Evolutionary conservation across 2,113 vertebrate genomes (phyloP).

Genomic region (Nematolebias whitei): DNA sequence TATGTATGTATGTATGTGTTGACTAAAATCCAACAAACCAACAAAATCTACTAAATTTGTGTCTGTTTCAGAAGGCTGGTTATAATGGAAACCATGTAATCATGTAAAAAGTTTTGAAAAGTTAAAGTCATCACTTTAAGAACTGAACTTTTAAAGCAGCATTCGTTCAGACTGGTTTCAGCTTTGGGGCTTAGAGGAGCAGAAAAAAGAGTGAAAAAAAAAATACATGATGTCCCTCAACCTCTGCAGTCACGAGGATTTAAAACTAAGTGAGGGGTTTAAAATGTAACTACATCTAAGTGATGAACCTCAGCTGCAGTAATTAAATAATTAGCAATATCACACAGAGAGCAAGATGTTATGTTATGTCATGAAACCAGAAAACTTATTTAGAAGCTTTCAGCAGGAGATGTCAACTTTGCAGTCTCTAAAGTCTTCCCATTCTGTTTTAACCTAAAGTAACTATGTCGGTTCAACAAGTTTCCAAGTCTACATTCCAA

Average conservation of each 20-base stretch:
- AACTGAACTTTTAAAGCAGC: conserved; percentile 56
- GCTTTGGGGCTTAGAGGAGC: conserved; percentile 43
- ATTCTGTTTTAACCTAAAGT: background rate
- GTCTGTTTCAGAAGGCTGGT: too few species aligned
- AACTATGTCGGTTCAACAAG: too few species aligned
- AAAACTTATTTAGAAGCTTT: too few species aligned
- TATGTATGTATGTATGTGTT: too few species aligned
- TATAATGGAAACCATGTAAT: too few species aligned
- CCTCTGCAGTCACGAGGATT: too few species aligned
- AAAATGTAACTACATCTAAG: background rate
- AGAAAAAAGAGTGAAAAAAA: background rate
- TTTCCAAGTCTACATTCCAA: background rate
- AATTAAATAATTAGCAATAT: background rate
- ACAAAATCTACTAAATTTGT: too few species aligned
- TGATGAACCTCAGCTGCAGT: background rate
- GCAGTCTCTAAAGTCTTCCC: background rate
- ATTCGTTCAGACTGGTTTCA: conserved; percentile 29
- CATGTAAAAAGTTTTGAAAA: too few species aligned
- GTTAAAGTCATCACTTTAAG: too few species aligned
- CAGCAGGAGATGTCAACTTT: background rate
- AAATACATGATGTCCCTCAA: too few species aligned
- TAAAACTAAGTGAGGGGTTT: background rate
- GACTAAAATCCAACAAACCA: too few species aligned
- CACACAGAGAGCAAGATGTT: background rate
- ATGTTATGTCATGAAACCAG: background rate